Percentiles rank a stretch among this genome's conserved stretches.
Conservation (phyloP, 2,797 vertebrate species). For the Peromyscus aztecus region DNA sequence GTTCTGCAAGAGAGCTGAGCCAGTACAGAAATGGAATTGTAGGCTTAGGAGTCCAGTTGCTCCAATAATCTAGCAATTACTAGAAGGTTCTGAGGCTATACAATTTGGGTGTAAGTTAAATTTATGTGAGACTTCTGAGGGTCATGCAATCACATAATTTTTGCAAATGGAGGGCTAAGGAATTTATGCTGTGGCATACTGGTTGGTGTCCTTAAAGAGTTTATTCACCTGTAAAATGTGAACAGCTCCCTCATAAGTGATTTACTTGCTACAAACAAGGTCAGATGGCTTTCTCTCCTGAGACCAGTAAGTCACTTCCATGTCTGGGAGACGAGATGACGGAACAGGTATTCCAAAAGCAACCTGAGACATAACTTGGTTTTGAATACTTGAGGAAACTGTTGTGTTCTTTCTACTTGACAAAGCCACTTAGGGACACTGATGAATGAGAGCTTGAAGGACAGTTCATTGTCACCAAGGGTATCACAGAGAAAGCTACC, state of each 20-base stretch:
- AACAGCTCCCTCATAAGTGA: slow-evolving; percentile 9
- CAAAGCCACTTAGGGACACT: background rate
- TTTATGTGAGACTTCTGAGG: slow-evolving; percentile 50
- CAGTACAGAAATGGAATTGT: background rate
- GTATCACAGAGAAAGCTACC: background rate
- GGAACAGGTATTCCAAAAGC: background rate
- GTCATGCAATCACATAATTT: background rate
- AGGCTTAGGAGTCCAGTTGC: background rate
- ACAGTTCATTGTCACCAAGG: background rate
- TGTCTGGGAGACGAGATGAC: background rate
- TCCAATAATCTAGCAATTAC: slow-evolving; percentile 21
- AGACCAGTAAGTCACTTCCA: slow-evolving; percentile 6
- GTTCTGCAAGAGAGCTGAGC: background rate
- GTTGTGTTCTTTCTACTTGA: background rate
- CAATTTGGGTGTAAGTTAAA: background rate
- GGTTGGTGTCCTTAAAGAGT: slow-evolving; percentile 6
- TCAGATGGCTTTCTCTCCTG: slow-evolving; percentile 49
- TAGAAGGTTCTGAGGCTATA: background rate
- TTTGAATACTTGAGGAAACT: background rate
- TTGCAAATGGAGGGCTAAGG: slow-evolving; percentile 14
- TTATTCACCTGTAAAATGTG: slow-evolving; percentile 55
- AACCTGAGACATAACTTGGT: background rate
- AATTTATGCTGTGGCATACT: background rate
- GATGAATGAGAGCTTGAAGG: background rate
- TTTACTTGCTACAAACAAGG: slow-evolving; percentile 50